Conservation (phyloP, 2,113 vertebrate genomes). For the Triplophysa rosa region DNA sequence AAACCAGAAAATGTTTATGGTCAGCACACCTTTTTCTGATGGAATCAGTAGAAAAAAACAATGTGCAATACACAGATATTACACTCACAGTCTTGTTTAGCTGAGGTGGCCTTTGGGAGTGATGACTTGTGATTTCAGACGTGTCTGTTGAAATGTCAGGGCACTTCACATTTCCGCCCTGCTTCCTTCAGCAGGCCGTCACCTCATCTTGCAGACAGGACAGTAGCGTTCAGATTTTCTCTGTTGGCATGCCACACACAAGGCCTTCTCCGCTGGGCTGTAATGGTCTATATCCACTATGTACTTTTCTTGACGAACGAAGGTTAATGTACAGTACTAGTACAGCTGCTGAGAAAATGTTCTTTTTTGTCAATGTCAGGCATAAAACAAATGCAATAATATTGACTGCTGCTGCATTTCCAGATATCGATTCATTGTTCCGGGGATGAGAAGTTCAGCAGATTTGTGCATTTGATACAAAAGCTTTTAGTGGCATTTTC, state of each 20-base stretch:
- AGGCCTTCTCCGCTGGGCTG: not conserved
- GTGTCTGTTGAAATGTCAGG: conserved; percentile 53
- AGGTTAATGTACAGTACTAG: conserved; percentile 19
- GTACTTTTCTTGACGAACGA: conserved; percentile 16
- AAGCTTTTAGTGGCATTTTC: not conserved
- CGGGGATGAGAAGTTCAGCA: not conserved
- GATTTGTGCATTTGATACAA: not conserved
- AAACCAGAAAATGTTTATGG: conserved; percentile 6
- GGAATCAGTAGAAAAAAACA: conserved; percentile 22
- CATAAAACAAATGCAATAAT: conserved; percentile 5
- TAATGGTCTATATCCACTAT: conserved; percentile 22
- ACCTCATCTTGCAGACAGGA: conserved; percentile 51
- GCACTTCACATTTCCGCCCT: conserved; percentile 53
- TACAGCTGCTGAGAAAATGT: not conserved
- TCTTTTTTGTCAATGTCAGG: not conserved
- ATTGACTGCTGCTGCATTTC: not conserved
- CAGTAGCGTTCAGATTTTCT: conserved; percentile 33
- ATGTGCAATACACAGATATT: conserved; percentile 27
- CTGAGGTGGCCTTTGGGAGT: conserved; percentile 51
- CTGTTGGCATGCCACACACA: conserved; percentile 22
- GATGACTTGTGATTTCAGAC: conserved; percentile 44
- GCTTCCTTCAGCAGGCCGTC: conserved; percentile 42
- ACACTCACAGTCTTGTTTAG: conserved; percentile 31
- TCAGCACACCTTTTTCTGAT: not conserved
- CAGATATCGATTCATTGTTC: conserved; percentile 1